Percentiles rank a stretch among this genome's conserved stretches.
Evolutionary conservation across 1,140 invertebrate genomes (phyloP).

Genomic region (Drosophila rhopaloa): DNA sequence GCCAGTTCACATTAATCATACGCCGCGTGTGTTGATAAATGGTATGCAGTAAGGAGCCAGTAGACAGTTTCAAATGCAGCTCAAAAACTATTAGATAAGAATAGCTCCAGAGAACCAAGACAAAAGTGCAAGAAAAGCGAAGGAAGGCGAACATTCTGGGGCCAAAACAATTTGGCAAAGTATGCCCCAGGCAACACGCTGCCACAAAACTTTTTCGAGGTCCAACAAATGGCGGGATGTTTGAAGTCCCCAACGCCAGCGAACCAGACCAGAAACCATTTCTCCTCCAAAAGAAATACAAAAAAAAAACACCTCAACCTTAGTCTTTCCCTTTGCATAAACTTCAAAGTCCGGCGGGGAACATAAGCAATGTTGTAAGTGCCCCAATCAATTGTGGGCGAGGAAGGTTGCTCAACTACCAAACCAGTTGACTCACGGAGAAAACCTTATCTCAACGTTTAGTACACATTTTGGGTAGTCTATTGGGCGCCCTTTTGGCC

Average conservation of each 20-base stretch:
- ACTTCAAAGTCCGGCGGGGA: conserved; percentile 12
- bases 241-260: neutral
- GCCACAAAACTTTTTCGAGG: conserved; percentile 25
- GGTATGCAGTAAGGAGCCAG: conserved; percentile 37
- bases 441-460: neutral
- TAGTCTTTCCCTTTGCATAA: conserved; percentile 7
- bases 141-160: conserved; percentile 17
- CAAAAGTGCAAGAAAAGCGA: neutral
- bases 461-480: neutral
- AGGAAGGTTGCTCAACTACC: neutral
- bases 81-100: conserved; percentile 19
- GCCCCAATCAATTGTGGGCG: conserved; percentile 8
- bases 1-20: conserved; percentile 54
- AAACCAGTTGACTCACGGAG: neutral
- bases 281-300: neutral
- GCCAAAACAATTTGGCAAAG: conserved; percentile 58
- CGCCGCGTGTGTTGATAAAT: conserved; percentile 64
- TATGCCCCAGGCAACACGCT: conserved; percentile 28
- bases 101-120: neutral
- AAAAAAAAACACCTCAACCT: neutral
- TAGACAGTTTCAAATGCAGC: conserved; percentile 26
- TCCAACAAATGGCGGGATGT: conserved; percentile 20
- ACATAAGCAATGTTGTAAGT: conserved; percentile 22
- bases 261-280: neutral
- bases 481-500: too few species aligned